Evolutionary conservation across 2,797 vertebrate genomes (phyloP), one percentile per base, ranked within the genome.

Genomic region (Esox lucius): DNA sequence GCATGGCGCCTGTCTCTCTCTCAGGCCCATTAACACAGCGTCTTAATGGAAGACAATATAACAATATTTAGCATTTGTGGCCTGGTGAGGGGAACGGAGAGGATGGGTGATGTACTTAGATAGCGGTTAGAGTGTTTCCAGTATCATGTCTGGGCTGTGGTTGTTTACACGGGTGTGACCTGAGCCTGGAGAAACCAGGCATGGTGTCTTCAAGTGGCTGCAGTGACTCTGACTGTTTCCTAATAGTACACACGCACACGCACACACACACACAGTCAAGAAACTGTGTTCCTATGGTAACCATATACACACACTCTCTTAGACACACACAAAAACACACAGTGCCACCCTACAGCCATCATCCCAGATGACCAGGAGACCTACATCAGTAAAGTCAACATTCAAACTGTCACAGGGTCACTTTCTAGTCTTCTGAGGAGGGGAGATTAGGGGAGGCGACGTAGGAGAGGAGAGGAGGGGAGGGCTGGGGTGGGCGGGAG

Each of bases 21-120:
- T 89, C 91, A 91, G 88, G 91, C 87, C 75, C 75, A 87, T 91
- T 89, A 88, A 90, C 90, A 87, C 89, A 91, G 86, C 89, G 84
- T 88, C 88, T 85, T 94, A 94, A 93, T 93, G 93, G 91, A 92
- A 89, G 86, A 91, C 87, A 91, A 93, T 90, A 90, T 91, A 92
- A 91, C 88, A 93, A 92, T 92, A 93, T 93, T 94, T 93, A 93
- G 86, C 88, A 86, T 84, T 90, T 85, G 88, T 81, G 81, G 82
- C 83, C 78, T 81, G 77, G 83, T 88, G 82, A 75, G 78, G 86
- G 86, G 81, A 81, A 78, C 76, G 71, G 28, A 79, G 76, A 77
- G 49, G 75, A 74, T 66, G 72, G 33, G 71, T 24, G 9, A 15
- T 26, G 79, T 75, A 81, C 71, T 71, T 68, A 81, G 82, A 75